phyloP scores from a whole-genome alignment of 2,113 vertebrate species.

The Gallinago undulata region DNA sequence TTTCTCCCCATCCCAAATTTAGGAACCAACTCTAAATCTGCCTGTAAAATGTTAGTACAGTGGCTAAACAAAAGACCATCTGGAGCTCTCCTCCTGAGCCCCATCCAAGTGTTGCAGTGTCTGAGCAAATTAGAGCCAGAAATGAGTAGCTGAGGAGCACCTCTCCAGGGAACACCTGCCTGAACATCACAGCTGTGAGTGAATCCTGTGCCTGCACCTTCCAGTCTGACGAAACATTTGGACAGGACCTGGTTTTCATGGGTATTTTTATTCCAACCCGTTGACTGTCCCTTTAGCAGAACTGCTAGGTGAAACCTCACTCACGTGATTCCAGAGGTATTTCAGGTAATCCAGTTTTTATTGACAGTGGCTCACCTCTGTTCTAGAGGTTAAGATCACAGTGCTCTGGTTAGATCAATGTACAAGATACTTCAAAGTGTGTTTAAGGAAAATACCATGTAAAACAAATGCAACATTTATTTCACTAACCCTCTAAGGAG shows the following conservation, averaged over 20 bases:
- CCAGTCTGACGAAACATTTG: background rate
- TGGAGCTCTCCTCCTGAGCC: background rate
- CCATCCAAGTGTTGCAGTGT: background rate
- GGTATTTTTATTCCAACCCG: background rate
- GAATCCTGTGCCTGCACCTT: background rate
- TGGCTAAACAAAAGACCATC: background rate
- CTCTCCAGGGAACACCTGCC: background rate
- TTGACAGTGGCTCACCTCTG: background rate
- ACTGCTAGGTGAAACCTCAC: background rate
- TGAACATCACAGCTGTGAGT: background rate
- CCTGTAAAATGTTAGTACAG: background rate
- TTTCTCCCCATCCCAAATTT: background rate
- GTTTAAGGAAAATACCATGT: constrained; percentile 41
- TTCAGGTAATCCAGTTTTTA: constrained; percentile 2
- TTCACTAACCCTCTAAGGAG: constrained; percentile 13
- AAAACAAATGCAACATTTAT: constrained; percentile 48
- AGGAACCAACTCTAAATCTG: background rate
- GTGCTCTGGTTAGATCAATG: background rate
- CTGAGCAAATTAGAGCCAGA: background rate
- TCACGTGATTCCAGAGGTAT: background rate
- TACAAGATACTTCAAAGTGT: constrained; percentile 21
- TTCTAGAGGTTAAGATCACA: background rate
- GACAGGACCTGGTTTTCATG: background rate
- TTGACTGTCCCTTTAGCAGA: background rate
- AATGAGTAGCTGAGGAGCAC: background rate